These are phyloP conservation scores for Illadopsis cleaveri DNA, from an alignment of 2,113 vertebrate genomes.

Conservation along the genomic window DNA sequence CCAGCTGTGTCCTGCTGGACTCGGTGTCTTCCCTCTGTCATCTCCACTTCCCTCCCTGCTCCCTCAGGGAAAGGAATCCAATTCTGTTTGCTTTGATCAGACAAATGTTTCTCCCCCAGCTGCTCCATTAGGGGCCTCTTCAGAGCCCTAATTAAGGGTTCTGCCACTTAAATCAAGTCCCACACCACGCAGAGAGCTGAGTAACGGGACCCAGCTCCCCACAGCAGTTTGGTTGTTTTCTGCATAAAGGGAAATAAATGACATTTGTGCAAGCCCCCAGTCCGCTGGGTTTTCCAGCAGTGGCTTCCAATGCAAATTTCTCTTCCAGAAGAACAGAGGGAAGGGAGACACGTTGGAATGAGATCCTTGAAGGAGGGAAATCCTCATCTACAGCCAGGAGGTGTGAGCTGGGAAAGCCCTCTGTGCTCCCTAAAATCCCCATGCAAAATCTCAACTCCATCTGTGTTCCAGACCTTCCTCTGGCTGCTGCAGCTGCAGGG, in stretches of 20 bases:
- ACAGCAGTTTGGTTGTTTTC: not conserved
- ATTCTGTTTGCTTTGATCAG: not conserved
- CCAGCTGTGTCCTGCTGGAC: not conserved
- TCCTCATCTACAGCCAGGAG: not conserved
- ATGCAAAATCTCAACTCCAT: not conserved
- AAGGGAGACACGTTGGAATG: not conserved
- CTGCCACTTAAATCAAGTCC: slow-evolving; percentile 1
- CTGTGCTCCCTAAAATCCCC: not conserved
- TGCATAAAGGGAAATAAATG: not conserved
- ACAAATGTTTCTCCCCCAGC: not conserved
- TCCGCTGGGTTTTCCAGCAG: not conserved
- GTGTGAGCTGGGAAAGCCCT: not conserved
- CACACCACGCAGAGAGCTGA: not conserved
- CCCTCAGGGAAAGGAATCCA: not conserved
- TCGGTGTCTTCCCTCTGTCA: not conserved
- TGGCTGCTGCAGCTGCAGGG: not conserved
- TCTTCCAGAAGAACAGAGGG: not conserved
- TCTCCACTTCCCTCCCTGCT: not conserved
- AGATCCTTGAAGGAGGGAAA: not conserved
- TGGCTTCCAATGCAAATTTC: not conserved
- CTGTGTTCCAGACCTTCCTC: not conserved
- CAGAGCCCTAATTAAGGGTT: not conserved
- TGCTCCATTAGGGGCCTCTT: not conserved
- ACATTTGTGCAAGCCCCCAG: not conserved
- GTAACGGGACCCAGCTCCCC: not conserved